These are phyloP conservation scores for Tigriopus japonicus DNA, from an alignment of 1,140 invertebrate genomes.

Conservation along the genomic window DNA sequence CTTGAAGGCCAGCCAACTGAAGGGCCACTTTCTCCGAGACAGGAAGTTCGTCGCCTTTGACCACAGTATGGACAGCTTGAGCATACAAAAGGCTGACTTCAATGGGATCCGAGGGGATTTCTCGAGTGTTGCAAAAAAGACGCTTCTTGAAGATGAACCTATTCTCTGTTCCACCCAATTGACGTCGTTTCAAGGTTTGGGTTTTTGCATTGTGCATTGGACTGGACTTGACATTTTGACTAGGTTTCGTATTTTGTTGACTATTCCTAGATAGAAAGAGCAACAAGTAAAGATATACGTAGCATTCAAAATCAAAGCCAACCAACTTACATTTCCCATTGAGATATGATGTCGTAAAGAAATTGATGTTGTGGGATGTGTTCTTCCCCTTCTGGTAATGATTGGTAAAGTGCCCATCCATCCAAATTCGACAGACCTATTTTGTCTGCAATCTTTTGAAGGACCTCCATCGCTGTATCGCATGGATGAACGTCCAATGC, in stretches of 20 bases:
- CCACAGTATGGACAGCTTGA: conserved; percentile 81
- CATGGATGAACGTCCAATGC: conserved; percentile 86
- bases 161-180: conserved; percentile 57
- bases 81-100: conserved; percentile 87
- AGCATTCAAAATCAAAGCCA: no score
- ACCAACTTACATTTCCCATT: conserved; percentile 69
- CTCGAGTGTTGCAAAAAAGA: conserved; percentile 62
- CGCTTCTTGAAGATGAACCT: conserved; percentile 79
- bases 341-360: conserved; percentile 77
- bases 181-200: not conserved
- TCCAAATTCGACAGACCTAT: conserved; percentile 60
- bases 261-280: no score
- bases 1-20: conserved; percentile 77
- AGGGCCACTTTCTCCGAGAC: conserved; percentile 83
- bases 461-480: conserved; percentile 74
- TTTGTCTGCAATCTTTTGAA: conserved; percentile 68
- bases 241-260: no score
- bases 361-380: conserved; percentile 84
- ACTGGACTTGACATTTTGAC: no score
- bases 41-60: conserved; percentile 81
- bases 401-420: conserved; percentile 78
- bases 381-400: conserved; percentile 56
- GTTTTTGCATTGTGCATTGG: no score
- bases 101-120: conserved; percentile 85
- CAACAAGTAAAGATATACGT: not conserved